A percentile compares a stretch with the other conserved stretches of the same genome.
Conservation (phyloP, 2,797 vertebrate species). For the Phyllotis vaccarum region DNA sequence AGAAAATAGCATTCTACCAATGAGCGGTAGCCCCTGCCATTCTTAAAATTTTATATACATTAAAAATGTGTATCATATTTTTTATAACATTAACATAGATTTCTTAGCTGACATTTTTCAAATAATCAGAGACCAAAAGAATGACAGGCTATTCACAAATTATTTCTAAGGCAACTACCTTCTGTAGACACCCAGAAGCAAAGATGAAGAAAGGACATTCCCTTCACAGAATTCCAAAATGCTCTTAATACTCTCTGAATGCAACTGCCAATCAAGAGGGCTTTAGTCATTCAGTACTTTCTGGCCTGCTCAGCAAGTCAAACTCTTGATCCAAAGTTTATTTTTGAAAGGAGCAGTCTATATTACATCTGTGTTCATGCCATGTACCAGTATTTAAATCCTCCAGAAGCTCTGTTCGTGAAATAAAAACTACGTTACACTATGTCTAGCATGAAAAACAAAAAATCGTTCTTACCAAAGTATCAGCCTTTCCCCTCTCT, state of each 20-base stretch:
- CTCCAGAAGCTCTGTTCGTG: background rate
- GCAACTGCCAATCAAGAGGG: background rate
- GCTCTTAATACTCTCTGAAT: background rate
- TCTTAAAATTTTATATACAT: slow-evolving; percentile 40
- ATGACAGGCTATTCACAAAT: slow-evolving; percentile 50
- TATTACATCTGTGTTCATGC: background rate
- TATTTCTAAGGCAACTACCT: background rate
- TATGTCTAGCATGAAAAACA: background rate
- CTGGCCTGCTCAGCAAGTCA: slow-evolving; percentile 4
- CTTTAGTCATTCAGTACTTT: background rate
- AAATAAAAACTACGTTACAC: background rate
- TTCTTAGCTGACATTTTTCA: slow-evolving; percentile 36
- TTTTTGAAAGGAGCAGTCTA: background rate
- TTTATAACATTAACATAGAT: slow-evolving; percentile 17
- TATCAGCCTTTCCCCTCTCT: background rate
- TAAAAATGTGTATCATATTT: slow-evolving; percentile 24
- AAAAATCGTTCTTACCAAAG: background rate
- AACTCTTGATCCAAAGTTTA: background rate
- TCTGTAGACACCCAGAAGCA: accelerated
- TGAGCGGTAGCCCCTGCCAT: background rate
- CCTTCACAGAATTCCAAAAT: slow-evolving; percentile 1
- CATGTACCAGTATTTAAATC: background rate
- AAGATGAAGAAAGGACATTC: background rate
- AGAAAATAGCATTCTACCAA: background rate
- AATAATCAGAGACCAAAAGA: slow-evolving; percentile 60